Evolutionary conservation across 2,888 invertebrate species (phyloP).

Genomic region (Pantelozetes paolii): DNA sequence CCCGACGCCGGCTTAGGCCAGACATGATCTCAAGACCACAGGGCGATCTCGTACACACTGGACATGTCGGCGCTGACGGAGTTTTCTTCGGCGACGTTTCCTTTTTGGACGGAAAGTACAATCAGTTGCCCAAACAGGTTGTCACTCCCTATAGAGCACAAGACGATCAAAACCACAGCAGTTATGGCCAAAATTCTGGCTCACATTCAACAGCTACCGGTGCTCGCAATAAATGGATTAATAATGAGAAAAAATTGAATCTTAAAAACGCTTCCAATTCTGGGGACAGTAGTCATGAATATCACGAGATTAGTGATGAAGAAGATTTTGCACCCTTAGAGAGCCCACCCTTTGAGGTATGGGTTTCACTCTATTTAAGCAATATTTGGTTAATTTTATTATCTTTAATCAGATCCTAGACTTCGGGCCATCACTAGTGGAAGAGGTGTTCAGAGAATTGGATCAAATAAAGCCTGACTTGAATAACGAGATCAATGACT

Average conservation of each 20-base stretch:
- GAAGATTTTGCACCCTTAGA: slow-evolving; percentile 57
- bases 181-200: background rate
- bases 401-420: slow-evolving; percentile 49
- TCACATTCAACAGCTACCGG: background rate
- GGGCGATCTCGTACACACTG: slow-evolving; percentile 91
- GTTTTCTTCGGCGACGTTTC: slow-evolving; percentile 93
- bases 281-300: slow-evolving; percentile 65
- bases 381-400: background rate
- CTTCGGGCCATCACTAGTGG: slow-evolving; percentile 77
- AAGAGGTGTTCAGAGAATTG: slow-evolving; percentile 73
- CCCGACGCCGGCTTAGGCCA: slow-evolving; percentile 64
- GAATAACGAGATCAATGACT: slow-evolving; percentile 47
- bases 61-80: slow-evolving; percentile 93
- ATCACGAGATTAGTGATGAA: slow-evolving; percentile 77
- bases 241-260: background rate
- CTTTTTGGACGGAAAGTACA: slow-evolving; percentile 66
- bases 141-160: slow-evolving; percentile 9
- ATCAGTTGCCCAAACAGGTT: slow-evolving; percentile 65
- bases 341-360: slow-evolving; percentile 57
- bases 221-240: background rate
- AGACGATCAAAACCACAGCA: slow-evolving; percentile 5
- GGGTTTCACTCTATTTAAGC: too few species aligned
- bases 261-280: slow-evolving; percentile 15
- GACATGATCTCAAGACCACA: slow-evolving; percentile 97
- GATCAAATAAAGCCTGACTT: slow-evolving; percentile 47